Base-by-base conservation (phyloP, 2,888 invertebrate species). In the Acleris sparsana region DNA sequence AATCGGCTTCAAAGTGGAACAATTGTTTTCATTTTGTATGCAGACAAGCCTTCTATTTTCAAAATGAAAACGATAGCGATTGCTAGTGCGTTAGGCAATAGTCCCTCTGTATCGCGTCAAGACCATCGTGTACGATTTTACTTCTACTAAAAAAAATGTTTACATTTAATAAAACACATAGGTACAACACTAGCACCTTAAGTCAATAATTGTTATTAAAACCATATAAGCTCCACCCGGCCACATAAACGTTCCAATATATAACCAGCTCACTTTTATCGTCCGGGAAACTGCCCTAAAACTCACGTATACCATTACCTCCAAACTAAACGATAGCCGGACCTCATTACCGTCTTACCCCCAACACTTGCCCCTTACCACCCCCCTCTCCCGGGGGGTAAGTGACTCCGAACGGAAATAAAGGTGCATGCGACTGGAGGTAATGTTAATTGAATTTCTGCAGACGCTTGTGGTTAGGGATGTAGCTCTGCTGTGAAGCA, bases 401-500 rank as follows among this genome's bases (percentile, higher is more conserved):
- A 92, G 92, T 90, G 91, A 91, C 91, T 92, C 91, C 91, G 85
- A 92, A 92, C 91, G 92, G 92, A 92, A 92, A 92, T 92, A 92
- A 90, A 92, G 92, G 92, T 92, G 93, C 93, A 93, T 87, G 93
- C 91, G 92, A 92, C 91, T 93, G 93, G 88, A 93, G 93, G 92
- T 93, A 93, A 93, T 93, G 92, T 93, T 93, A 93, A 93, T 93
- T 93, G 93, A 93, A 93, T 92, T 92, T 92, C 92, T 91, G 90
- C 92, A 91, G 91, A 92, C 92, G 90, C 82, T 80, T 73, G 78
- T 74, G 71, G 66, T 64, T 84, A 88, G 83, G 73, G 86, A 61
- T 73, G 85, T 76, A 70, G 29, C 5, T 3, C 4, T 55, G 44
- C 33, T 33, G 61, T 61, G 58, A 52, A 60, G 39, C 25, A 29